phyloP scores from a whole-genome alignment of 2,888 invertebrate species.

The Metallyticus violacea region DNA sequence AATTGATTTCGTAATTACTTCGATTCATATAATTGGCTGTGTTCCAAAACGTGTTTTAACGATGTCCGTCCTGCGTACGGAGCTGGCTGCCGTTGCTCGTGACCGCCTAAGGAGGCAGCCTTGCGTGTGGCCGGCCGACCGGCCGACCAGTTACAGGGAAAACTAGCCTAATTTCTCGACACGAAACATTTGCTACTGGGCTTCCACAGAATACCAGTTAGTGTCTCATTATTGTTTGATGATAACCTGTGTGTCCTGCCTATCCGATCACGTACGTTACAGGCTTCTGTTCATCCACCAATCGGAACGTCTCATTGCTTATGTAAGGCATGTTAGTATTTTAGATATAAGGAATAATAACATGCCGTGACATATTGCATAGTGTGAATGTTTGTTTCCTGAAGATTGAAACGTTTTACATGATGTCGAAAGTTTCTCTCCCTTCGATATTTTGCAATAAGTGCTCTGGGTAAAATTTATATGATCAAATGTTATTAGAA shows the following conservation, averaged over 20 bases:
- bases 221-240: slow-evolving; percentile 14
- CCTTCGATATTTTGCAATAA: no score
- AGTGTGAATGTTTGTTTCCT: no score
- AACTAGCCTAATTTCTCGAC: slow-evolving; percentile 25
- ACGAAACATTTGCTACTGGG: slow-evolving; percentile 22
- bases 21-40: neutral
- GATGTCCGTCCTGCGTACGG: neutral
- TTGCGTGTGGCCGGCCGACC: slow-evolving; percentile 17
- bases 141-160: slow-evolving; percentile 16
- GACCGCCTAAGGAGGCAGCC: slow-evolving; percentile 9
- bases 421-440: no score
- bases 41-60: neutral
- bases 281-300: neutral
- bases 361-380: no score
- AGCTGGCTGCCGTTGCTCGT: neutral
- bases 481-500: no score
- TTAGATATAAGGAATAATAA: no score
- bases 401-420: no score
- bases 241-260: neutral
- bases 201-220: slow-evolving; percentile 17
- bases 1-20: neutral
- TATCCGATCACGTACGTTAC: slow-evolving; percentile 17
- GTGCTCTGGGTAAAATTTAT: no score
- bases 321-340: no score
- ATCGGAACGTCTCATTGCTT: no score